Evolutionary conservation across 2,797 vertebrate species (phyloP).

Genomic region (Dicrostonyx torquatus): DNA sequence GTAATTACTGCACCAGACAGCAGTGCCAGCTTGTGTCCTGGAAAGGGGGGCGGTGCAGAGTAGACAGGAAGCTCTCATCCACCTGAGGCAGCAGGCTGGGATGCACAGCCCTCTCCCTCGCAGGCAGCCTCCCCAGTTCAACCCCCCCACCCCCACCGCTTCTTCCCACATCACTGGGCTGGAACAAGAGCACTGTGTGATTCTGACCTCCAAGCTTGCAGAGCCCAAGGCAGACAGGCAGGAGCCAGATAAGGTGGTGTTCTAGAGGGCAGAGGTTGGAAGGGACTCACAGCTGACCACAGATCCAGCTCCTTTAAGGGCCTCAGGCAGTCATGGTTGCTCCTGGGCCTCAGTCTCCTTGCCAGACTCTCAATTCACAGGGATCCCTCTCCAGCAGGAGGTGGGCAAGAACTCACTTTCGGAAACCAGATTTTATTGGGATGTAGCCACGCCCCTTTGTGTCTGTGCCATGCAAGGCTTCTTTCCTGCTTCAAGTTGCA

Average conservation of each 20-base stretch:
- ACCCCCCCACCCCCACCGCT: neutral
- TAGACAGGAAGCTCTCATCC: slow-evolving; percentile 52
- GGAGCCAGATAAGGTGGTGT: neutral
- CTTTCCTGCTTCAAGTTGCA: neutral
- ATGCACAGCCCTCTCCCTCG: neutral
- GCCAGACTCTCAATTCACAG: neutral
- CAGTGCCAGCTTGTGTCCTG: neutral
- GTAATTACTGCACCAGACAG: slow-evolving; percentile 76
- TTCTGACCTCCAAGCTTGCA: neutral
- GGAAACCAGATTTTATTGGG: neutral
- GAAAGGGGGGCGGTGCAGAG: neutral
- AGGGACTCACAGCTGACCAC: fast-evolving
- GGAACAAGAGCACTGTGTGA: neutral
- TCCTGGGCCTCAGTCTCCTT: neutral
- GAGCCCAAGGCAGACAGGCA: neutral
- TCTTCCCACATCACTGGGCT: neutral
- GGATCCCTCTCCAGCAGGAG: neutral
- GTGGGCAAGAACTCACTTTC: neutral
- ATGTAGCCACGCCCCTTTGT: neutral
- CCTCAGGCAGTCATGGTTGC: neutral
- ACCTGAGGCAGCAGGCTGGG: slow-evolving; percentile 57
- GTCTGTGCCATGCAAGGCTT: neutral
- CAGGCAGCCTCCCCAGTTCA: neutral
- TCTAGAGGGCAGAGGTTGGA: fast-evolving
- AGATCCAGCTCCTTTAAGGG: neutral